phyloP scores from a whole-genome alignment of 2,797 vertebrate species.

The Sebastes minor region DNA sequence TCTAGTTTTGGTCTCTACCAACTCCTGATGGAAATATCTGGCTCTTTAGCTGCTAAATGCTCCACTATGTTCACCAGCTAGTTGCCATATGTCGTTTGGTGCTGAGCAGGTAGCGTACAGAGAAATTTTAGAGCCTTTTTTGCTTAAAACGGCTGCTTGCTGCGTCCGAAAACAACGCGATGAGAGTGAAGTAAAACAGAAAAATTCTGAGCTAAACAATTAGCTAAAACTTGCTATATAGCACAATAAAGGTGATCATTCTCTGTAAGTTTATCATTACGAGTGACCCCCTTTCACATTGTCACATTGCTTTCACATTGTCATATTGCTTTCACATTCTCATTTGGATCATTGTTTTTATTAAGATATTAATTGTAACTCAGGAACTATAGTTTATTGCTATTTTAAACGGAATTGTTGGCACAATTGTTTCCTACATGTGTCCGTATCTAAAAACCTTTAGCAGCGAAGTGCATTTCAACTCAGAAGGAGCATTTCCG shows the following conservation, averaged over 20 bases:
- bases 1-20: background rate
- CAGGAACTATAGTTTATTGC: background rate
- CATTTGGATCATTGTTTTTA: background rate
- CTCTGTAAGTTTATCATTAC: background rate
- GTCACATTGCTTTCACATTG: background rate
- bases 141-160: background rate
- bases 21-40: too few relatives aligned
- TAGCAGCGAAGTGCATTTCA: background rate
- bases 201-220: too few relatives aligned
- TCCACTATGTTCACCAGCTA: background rate
- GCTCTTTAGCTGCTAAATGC: background rate
- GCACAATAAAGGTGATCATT: background rate
- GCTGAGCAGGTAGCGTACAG: background rate
- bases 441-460: background rate
- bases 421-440: background rate
- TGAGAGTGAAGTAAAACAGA: background rate
- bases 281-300: background rate
- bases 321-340: background rate
- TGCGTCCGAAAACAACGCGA: background rate
- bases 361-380: background rate
- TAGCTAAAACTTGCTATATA: too few relatives aligned
- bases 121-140: fast-evolving
- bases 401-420: background rate
- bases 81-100: background rate
- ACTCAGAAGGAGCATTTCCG: background rate